Evolutionary conservation across 2,888 invertebrate genomes (phyloP), one percentile per base, ranked within the genome.

Genomic region (Andrena fulva): DNA sequence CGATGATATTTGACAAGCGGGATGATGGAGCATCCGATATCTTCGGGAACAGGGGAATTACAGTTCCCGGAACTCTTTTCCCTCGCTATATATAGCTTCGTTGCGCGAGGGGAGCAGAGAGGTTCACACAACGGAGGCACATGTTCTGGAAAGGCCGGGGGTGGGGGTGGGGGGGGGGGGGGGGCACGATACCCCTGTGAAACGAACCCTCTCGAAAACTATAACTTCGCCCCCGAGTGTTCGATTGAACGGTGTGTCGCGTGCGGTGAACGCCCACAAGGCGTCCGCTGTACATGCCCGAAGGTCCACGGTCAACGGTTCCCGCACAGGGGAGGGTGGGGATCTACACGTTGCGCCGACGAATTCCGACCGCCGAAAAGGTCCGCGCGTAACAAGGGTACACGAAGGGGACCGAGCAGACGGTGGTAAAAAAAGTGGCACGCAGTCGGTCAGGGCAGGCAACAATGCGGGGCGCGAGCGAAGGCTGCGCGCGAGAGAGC

Each of bases 401-500:
- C 5, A 60, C n/a, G 24, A 56, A 35, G 42, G 62, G 35, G 27
- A 33, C 68, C 42, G 60, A 66, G 20, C 56, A 52, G 48, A 66
- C 24, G 24, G 10, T 56, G 24, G 60, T 35, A 72, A 27, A 72
- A 42, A n/a, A 33, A 56, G 24, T 42, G 56, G 42, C 42, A 60
- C 12, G 64, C 20, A 71, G 48, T 62, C 8, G 35, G 10, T 56
- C 27, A 29, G 54, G 8, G 50, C 27, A n/a, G 48, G 54, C 42
- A 78, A 62, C 33, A 66, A 78, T 62, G 75, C 31, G 42, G 64
- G 64, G 52, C 42, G 70, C 52, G 66, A 76, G 77, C 62, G 52
- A 75, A 74, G 74, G 83, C 71, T 83, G 77, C 73, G 80, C 72
- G 77, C 74, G 70, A 31, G 69, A 56, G 56, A 56, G 56, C 24